A percentile compares a stretch with the other conserved stretches of the same genome.
These are phyloP conservation scores for Chaetura pelagica DNA, from an alignment of 2,113 vertebrate genomes.

Conservation along the genomic window DNA sequence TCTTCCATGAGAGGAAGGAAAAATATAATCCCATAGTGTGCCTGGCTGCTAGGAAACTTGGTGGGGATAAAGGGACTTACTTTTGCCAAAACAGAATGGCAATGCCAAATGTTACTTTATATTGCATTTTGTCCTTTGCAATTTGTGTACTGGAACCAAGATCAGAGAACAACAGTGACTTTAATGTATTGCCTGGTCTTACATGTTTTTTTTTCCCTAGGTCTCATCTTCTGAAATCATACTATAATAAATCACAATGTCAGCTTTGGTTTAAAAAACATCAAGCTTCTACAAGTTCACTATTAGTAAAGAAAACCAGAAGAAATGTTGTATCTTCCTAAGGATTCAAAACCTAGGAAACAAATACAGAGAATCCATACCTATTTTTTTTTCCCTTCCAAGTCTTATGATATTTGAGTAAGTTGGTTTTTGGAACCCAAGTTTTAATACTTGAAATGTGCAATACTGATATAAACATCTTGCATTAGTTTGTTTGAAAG, in stretches of 20 bases:
- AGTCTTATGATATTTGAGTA: background rate
- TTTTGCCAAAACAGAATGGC: background rate
- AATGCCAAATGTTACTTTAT: background rate
- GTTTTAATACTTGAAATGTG: background rate
- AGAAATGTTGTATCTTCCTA: background rate
- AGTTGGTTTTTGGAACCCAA: background rate
- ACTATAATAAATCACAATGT: background rate
- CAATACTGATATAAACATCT: background rate
- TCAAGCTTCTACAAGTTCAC: background rate
- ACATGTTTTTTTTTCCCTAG: background rate
- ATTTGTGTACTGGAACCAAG: background rate
- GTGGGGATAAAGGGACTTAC: background rate
- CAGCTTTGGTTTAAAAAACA: background rate
- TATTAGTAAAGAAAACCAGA: background rate
- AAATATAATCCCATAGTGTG: background rate
- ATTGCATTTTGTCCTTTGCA: background rate
- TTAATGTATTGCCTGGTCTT: constrained; percentile 10
- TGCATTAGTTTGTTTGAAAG: constrained; percentile 38
- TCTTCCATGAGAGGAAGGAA: background rate
- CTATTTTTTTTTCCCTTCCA: background rate
- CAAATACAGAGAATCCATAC: background rate
- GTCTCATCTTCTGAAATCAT: constrained; percentile 22
- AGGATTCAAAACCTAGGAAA: background rate
- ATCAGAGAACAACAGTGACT: background rate
- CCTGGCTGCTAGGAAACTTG: background rate